Conservation (phyloP, 1,140 invertebrate genomes). For the Drosophila kurseongensis region DNA sequence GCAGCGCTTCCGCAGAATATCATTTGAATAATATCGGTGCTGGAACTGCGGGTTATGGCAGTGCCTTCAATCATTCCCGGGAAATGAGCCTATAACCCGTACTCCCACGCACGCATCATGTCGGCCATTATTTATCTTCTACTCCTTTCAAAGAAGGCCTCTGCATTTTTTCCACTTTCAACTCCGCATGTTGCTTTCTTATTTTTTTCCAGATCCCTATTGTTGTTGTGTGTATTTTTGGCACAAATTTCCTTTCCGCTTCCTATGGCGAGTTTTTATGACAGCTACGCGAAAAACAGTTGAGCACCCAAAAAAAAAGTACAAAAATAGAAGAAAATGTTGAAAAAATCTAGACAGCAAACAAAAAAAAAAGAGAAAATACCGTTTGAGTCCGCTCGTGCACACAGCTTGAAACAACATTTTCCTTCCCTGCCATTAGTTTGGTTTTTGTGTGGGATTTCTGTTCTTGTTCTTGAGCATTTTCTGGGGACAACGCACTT, state of each 20-base stretch:
- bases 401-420: conserved; percentile 82
- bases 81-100: conserved; percentile 32
- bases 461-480: conserved; percentile 44
- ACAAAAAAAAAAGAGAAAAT: conserved; percentile 59
- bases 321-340: conserved; percentile 1
- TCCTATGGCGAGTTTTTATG: conserved; percentile 80
- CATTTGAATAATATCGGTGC: conserved; percentile 52
- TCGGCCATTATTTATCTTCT: conserved; percentile 76
- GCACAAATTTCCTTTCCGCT: conserved; percentile 59
- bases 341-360: conserved; percentile 20
- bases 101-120: conserved; percentile 56
- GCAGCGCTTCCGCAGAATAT: conserved; percentile 26
- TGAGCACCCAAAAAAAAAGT: conserved; percentile 10
- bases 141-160: conserved; percentile 66
- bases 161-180: conserved; percentile 37
- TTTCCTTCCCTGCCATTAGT: conserved; percentile 75
- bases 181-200: conserved; percentile 44
- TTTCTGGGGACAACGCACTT: conserved; percentile 44
- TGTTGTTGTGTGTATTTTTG: conserved; percentile 59
- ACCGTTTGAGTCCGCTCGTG: conserved; percentile 76
- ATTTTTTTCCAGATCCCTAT: conserved; percentile 13
- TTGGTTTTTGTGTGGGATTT: conserved; percentile 53
- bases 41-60: conserved; percentile 58
- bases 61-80: conserved; percentile 66
- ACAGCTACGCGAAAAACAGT: conserved; percentile 63